A percentile compares a stretch with the other conserved stretches of the same genome.
phyloP scores from a whole-genome alignment of 2,113 vertebrate species.

The Onychostruthus taczanowskii region DNA sequence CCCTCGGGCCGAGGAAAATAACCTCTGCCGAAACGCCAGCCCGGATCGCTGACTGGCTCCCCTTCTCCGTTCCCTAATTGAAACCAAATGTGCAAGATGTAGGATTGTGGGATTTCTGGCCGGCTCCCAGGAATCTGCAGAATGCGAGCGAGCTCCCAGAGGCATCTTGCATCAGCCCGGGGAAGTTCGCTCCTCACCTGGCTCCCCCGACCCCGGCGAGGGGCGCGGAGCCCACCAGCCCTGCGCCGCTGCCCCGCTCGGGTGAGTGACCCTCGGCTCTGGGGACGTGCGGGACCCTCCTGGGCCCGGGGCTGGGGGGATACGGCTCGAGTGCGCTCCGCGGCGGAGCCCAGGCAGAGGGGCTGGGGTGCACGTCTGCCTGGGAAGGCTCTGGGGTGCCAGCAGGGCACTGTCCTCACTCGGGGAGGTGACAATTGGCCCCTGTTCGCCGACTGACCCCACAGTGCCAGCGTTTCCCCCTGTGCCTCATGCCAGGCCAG shows the following conservation, averaged over 20 bases:
- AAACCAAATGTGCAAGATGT: constrained; percentile 91
- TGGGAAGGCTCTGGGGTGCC: neutral
- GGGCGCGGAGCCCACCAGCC: neutral
- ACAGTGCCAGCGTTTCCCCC: neutral
- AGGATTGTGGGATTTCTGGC: constrained; percentile 90
- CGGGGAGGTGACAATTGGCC: neutral
- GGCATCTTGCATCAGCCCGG: constrained; percentile 86
- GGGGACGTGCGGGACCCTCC: accelerated
- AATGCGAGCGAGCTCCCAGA: constrained; percentile 79
- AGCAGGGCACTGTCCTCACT: neutral
- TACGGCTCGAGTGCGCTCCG: accelerated
- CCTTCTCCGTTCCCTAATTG: constrained; percentile 81
- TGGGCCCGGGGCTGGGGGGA: neutral
- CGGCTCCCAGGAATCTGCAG: constrained; percentile 81
- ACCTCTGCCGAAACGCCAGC: constrained; percentile 72
- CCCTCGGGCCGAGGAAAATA: constrained; percentile 76
- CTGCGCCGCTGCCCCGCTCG: accelerated
- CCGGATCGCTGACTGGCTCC: constrained; percentile 75
- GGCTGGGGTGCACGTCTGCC: neutral
- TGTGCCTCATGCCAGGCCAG: neutral
- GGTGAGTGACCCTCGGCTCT: neutral
- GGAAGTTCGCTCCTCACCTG: constrained; percentile 65
- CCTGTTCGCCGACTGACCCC: neutral
- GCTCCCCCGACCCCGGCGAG: constrained; percentile 44
- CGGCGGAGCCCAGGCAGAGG: accelerated